Conservation (phyloP, 2,113 vertebrate genomes). For the Pungitius pungitius region DNA sequence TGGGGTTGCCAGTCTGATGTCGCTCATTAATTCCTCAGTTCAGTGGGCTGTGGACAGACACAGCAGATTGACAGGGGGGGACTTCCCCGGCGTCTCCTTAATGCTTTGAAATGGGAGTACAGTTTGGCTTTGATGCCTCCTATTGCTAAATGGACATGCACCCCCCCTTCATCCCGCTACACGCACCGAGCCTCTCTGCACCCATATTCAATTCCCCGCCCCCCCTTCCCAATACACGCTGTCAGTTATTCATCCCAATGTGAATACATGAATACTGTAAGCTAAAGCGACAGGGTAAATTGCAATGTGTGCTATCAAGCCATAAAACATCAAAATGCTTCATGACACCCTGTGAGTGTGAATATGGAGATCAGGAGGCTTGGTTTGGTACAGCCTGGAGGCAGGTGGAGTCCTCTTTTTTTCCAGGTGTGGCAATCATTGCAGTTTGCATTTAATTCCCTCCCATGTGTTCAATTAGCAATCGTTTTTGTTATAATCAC, state of each 20-base stretch:
- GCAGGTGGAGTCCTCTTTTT: conserved; percentile 22
- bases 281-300: conserved; percentile 55
- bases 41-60: conserved; percentile 71
- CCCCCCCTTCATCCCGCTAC: background rate
- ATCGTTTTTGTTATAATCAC: conserved; percentile 27
- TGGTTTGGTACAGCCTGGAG: background rate
- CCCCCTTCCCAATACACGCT: conserved; percentile 25
- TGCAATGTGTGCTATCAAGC: conserved; percentile 31
- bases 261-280: conserved; percentile 61
- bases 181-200: background rate
- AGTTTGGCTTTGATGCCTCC: conserved; percentile 66
- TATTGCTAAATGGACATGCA: conserved; percentile 58
- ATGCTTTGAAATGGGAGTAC: conserved; percentile 62
- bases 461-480: conserved; percentile 25
- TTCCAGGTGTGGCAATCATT: conserved; percentile 39
- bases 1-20: conserved; percentile 60
- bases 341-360: conserved; percentile 29
- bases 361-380: conserved; percentile 21
- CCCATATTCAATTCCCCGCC: background rate
- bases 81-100: conserved; percentile 50
- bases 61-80: conserved; percentile 69
- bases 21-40: conserved; percentile 79
- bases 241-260: conserved; percentile 37
- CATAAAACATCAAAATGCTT: conserved; percentile 35
- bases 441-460: background rate